A percentile compares a stretch with the other conserved stretches of the same genome.
Evolutionary conservation across 2,888 invertebrate genomes (phyloP).

Genomic region (Salpingus planirostris): DNA sequence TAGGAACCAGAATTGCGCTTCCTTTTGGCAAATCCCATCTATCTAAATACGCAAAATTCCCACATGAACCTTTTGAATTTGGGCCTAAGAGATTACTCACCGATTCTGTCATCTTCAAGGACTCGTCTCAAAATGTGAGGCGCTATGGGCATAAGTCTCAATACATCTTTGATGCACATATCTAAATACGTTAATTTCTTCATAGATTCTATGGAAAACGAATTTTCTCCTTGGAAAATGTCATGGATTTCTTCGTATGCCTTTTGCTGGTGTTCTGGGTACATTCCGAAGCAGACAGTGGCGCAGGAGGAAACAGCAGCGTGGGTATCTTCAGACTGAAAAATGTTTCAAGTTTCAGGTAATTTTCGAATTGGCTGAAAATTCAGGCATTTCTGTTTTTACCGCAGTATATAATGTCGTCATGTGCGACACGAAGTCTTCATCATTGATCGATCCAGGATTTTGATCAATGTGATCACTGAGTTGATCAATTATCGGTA

Average conservation of each 20-base stretch:
- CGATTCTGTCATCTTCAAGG: constrained; percentile 20
- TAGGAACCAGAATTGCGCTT: constrained; percentile 24
- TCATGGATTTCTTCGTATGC: constrained; percentile 25
- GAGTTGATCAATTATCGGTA: neutral
- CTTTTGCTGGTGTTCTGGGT: constrained; percentile 31
- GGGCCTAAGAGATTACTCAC: too few species aligned
- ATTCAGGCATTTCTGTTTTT: too few species aligned
- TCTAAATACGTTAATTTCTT: constrained; percentile 25
- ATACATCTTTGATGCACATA: constrained; percentile 31
- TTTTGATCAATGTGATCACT: neutral
- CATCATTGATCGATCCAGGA: neutral
- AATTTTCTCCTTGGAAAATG: constrained; percentile 20
- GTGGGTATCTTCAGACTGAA: constrained; percentile 31
- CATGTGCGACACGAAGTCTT: neutral
- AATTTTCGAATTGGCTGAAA: too few species aligned
- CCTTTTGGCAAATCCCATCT: constrained; percentile 24
- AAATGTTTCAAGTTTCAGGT: too few species aligned
- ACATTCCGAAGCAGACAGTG: constrained; percentile 30
- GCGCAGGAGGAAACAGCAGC: constrained; percentile 21
- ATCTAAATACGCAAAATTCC: too few species aligned
- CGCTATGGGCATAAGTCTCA: constrained; percentile 30
- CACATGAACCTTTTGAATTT: too few species aligned
- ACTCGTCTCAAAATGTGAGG: constrained; percentile 29
- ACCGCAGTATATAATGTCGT: neutral
- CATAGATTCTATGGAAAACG: constrained; percentile 24